phyloP scores from a whole-genome alignment of 1,140 invertebrate genomes.

The Oreohelix idahoensis region DNA sequence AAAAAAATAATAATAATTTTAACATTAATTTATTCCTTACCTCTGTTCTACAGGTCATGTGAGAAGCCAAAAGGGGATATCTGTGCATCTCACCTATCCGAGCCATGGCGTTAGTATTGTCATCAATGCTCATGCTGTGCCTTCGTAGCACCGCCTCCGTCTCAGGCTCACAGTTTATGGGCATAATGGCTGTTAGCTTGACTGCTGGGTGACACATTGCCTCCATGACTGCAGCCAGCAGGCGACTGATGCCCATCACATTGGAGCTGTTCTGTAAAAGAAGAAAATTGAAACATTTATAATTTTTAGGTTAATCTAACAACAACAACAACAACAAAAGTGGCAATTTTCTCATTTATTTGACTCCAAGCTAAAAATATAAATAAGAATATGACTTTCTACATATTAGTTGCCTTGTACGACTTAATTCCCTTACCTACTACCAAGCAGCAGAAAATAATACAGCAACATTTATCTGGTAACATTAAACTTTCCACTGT shows the following conservation, averaged over 20 bases:
- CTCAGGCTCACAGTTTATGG: constrained; percentile 77
- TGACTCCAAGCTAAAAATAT: too few relatives aligned
- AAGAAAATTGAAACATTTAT: too few relatives aligned
- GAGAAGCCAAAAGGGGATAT: constrained; percentile 86
- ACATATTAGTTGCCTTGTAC: too few relatives aligned
- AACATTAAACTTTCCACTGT: too few relatives aligned
- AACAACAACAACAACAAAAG: too few relatives aligned
- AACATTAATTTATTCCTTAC: constrained; percentile 61
- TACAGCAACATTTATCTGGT: too few relatives aligned
- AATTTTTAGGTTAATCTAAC: neutral
- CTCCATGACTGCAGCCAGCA: constrained; percentile 86
- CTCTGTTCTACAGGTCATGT: constrained; percentile 85
- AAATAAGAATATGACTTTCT: too few relatives aligned
- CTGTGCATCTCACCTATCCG: constrained; percentile 80
- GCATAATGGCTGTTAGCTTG: constrained; percentile 84
- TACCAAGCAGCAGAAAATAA: too few relatives aligned
- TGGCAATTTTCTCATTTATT: too few relatives aligned
- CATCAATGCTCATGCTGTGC: constrained; percentile 73
- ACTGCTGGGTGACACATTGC: constrained; percentile 86
- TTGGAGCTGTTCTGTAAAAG: constrained; percentile 69
- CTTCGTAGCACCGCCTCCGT: constrained; percentile 70
- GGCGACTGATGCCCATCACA: constrained; percentile 76
- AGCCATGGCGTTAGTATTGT: constrained; percentile 72
- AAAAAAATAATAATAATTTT: too few relatives aligned
- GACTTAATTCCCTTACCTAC: too few relatives aligned